Base-by-base conservation (phyloP, 1,140 invertebrate genomes). In the Drosophila punjabiensis region DNA sequence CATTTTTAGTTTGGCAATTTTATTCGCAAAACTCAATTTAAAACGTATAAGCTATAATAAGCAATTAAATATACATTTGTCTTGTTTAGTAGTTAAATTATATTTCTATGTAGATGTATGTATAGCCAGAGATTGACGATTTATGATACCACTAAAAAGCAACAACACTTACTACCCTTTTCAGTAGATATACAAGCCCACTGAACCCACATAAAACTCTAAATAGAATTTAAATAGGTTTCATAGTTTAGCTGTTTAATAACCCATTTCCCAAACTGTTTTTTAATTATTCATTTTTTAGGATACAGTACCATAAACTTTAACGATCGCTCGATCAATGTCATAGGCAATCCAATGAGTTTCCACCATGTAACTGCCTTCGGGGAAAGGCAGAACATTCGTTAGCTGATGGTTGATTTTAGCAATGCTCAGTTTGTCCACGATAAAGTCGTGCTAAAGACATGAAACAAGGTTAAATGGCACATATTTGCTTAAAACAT, bases 381-480 rank as follows among this genome's bases (percentile, higher is more conserved):
- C 53, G 8, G 53, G 69, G 14, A 68, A 48, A 8, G 55, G 56
- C 14, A 71, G 30, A 18, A 71, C 68, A 35, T 66, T 35, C 9
- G 68, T 70, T 2, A 47, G 0, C 37, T 32, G 68, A 11, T 47
- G 11, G 18, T 71, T 24, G 4, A 71, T 33, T 37, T 10, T 24
- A 8, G 13, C 39, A 7, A 37, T 28, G 4, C 39, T 33, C 13
- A 70, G 48, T 24, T 67, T 67, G 6, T 66, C 48, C 4, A 74
- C 1, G 1, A 18, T 7, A 4, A 70, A 0, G 30, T 74, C 68
- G 14, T 71, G n/a, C 68, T 13, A 10, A 6, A 35, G 11, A 28
- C 6, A 35, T 0, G 33, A n/a, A 32, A 20, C 10, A 24, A 13
- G 4, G 32, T 24, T 20, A 50, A 50, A n/a, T 16, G 7, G 4